These are phyloP conservation scores for Vanessa tameamea DNA, from an alignment of 1,140 invertebrate genomes.

Conservation along the genomic window DNA sequence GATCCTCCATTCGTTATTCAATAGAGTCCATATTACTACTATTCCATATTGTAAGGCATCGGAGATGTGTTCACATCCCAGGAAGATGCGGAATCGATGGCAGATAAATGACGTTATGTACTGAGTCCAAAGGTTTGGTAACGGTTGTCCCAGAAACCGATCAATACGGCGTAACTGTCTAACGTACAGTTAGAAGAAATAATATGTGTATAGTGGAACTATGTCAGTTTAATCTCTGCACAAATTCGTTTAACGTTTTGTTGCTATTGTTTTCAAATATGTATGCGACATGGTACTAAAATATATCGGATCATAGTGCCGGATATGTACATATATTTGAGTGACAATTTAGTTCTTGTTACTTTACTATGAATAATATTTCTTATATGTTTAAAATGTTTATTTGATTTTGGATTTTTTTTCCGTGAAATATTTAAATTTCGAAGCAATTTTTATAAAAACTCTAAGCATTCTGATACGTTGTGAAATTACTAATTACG, in stretches of 20 bases:
- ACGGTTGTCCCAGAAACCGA: slow-evolving; percentile 47
- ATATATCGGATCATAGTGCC: not conserved
- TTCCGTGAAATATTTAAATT: too few species aligned
- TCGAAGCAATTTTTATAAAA: too few species aligned
- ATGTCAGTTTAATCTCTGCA: not conserved
- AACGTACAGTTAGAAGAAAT: slow-evolving; percentile 29
- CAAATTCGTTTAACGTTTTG: not conserved
- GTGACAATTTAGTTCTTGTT: not conserved
- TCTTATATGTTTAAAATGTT: not conserved
- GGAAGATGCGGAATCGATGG: slow-evolving; percentile 29
- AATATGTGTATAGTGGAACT: slow-evolving; percentile 23
- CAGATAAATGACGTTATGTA: slow-evolving; percentile 30
- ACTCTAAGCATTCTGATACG: too few species aligned
- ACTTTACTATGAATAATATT: not conserved
- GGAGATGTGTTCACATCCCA: not conserved
- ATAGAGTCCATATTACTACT: slow-evolving; percentile 1
- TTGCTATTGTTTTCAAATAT: slow-evolving; percentile 1
- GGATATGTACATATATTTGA: slow-evolving; percentile 4
- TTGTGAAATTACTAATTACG: too few species aligned
- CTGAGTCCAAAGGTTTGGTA: slow-evolving; percentile 38
- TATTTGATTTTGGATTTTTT: too few species aligned
- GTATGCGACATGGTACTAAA: not conserved
- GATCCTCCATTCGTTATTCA: not conserved
- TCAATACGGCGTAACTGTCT: slow-evolving; percentile 35
- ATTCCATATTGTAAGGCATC: slow-evolving; percentile 9